phyloP scores from a whole-genome alignment of 2,888 invertebrate species.

The Liodrosophila aerea region DNA sequence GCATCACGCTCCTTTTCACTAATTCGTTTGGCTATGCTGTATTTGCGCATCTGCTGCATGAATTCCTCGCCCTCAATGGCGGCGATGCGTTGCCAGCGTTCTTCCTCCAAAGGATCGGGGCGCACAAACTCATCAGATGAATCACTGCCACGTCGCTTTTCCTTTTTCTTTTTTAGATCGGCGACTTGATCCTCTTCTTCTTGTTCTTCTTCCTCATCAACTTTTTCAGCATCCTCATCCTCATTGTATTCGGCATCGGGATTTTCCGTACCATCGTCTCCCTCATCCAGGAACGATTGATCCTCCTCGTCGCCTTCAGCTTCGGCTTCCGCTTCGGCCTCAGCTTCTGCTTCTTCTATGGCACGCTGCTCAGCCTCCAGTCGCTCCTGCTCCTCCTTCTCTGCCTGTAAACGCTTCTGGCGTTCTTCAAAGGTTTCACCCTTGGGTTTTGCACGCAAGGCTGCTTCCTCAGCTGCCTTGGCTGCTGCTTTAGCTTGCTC shows the following conservation, averaged over 20 bases:
- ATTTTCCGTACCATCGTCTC: constrained; percentile 59
- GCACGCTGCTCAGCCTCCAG: constrained; percentile 78
- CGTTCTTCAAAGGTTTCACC: constrained; percentile 80
- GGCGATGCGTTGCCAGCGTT: constrained; percentile 81
- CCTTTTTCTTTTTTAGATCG: constrained; percentile 63
- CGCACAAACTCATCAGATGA: constrained; percentile 81
- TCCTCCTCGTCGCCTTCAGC: constrained; percentile 67
- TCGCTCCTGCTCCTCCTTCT: constrained; percentile 78
- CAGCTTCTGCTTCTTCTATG: constrained; percentile 76
- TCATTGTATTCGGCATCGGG: constrained; percentile 68
- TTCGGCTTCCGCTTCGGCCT: constrained; percentile 62
- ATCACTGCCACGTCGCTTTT: constrained; percentile 77
- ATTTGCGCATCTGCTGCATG: constrained; percentile 81
- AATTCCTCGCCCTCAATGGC: constrained; percentile 81
- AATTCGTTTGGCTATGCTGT: constrained; percentile 74
- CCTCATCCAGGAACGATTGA: constrained; percentile 60
- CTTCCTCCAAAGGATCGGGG: constrained; percentile 79
- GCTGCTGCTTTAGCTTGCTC: constrained; percentile 81
- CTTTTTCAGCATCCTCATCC: constrained; percentile 46
- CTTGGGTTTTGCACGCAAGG: constrained; percentile 78
- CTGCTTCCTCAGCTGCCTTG: constrained; percentile 79
- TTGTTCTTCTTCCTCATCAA: constrained; percentile 47
- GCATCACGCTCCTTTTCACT: constrained; percentile 81
- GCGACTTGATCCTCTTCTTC: constrained; percentile 67
- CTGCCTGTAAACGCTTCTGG: constrained; percentile 79